Percentiles rank a stretch among this genome's conserved stretches.
Conservation (phyloP, 2,113 vertebrate genomes). For the Suricata suricatta region DNA sequence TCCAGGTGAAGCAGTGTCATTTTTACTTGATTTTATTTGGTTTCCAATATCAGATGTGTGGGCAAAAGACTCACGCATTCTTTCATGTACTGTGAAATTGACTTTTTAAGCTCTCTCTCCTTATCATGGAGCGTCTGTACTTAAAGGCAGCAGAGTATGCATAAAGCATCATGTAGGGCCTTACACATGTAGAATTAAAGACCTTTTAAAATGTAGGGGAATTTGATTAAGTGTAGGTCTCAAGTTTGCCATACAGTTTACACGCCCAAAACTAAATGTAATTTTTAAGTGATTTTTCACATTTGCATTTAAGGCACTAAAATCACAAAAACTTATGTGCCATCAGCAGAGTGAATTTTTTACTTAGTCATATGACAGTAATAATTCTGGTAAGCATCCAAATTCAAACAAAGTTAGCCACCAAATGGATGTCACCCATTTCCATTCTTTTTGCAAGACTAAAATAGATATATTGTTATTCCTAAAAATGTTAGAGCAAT, state of each 20-base stretch:
- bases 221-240: too few relatives aligned
- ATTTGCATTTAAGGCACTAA: background rate
- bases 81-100: background rate
- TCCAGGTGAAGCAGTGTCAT: conserved; percentile 28
- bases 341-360: conserved; percentile 64
- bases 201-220: too few relatives aligned
- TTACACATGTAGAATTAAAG: background rate
- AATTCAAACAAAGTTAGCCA: conserved; percentile 51
- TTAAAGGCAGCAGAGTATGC: background rate
- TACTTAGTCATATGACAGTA: conserved; percentile 71
- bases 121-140: background rate
- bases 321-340: conserved; percentile 55
- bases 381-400: conserved; percentile 48
- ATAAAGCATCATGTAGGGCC: background rate
- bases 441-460: conserved; percentile 52
- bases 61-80: background rate
- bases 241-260: background rate
- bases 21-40: conserved; percentile 17
- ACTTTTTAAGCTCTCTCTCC: background rate
- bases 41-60: background rate
- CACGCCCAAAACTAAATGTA: background rate
- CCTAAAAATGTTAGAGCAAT: conserved; percentile 49
- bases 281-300: background rate
- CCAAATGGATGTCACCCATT: background rate
- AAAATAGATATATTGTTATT: conserved; percentile 57